Evolutionary conservation across 2,888 invertebrate genomes (phyloP).

Genomic region (Acrobasis repandana): DNA sequence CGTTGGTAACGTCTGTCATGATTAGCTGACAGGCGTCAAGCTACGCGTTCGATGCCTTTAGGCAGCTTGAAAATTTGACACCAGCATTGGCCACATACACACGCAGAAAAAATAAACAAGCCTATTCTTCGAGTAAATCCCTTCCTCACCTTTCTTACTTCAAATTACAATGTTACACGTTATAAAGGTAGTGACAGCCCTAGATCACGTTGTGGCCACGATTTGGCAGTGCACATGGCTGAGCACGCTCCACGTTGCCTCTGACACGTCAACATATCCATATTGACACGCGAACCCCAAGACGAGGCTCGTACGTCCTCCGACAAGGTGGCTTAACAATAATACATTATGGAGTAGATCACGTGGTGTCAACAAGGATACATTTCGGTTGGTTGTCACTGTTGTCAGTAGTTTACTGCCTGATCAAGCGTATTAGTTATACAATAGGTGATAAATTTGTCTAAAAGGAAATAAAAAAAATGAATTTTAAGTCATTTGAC

Average conservation of each 20-base stretch:
- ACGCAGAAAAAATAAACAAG: too few species aligned
- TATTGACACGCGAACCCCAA: constrained; percentile 24
- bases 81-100: too few species aligned
- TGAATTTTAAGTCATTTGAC: too few species aligned
- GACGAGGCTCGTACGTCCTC: not conserved
- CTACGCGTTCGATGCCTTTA: too few species aligned
- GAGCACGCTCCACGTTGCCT: constrained; percentile 38
- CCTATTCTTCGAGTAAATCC: too few species aligned
- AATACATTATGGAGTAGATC: constrained; percentile 17
- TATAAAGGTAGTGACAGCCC: constrained; percentile 27
- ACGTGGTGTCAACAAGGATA: constrained; percentile 15
- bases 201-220: constrained; percentile 43
- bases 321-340: constrained; percentile 18
- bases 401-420: not conserved
- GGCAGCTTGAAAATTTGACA: too few species aligned
- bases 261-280: constrained; percentile 33
- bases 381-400: constrained; percentile 1
- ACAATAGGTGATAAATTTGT: too few species aligned
- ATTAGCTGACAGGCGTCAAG: too few species aligned
- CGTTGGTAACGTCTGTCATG: too few species aligned
- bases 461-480: too few species aligned
- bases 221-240: constrained; percentile 47
- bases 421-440: too few species aligned
- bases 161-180: not conserved
- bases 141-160: too few species aligned